Evolutionary conservation across 1,140 invertebrate genomes (phyloP).

Genomic region (Sitodiplosis mosellana): DNA sequence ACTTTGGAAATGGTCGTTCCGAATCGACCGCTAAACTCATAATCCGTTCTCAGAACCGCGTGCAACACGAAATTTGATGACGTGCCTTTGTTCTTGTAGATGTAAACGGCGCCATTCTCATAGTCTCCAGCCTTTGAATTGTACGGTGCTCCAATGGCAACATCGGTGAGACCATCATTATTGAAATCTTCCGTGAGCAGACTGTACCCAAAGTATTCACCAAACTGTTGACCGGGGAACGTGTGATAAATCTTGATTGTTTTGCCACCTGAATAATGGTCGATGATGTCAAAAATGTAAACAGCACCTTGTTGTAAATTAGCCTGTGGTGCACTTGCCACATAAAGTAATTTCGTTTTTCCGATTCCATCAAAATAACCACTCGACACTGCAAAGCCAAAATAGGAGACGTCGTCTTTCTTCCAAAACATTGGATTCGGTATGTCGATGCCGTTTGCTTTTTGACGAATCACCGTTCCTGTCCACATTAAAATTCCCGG

Average conservation of each 20-base stretch:
- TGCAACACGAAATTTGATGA: not conserved
- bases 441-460: not conserved
- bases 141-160: not conserved
- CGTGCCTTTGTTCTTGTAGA: not conserved
- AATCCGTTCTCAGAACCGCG: not conserved
- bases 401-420: not conserved
- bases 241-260: not conserved
- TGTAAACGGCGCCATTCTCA: slow-evolving; percentile 1
- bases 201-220: not conserved
- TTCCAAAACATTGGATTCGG: not conserved
- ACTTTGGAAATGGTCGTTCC: slow-evolving; percentile 31
- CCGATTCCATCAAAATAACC: not conserved
- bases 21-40: slow-evolving; percentile 16
- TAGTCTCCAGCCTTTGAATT: not conserved
- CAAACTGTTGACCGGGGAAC: not conserved
- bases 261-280: not conserved
- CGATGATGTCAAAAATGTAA: not conserved
- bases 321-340: slow-evolving; percentile 6
- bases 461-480: not conserved
- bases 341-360: not conserved
- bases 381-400: slow-evolving; percentile 2
- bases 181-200: slow-evolving; percentile 3
- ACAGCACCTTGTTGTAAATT: slow-evolving; percentile 2
- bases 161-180: not conserved
- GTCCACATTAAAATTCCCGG: slow-evolving; percentile 32